phyloP scores from a whole-genome alignment of 2,797 vertebrate species.

The Gambelia wislizenii region DNA sequence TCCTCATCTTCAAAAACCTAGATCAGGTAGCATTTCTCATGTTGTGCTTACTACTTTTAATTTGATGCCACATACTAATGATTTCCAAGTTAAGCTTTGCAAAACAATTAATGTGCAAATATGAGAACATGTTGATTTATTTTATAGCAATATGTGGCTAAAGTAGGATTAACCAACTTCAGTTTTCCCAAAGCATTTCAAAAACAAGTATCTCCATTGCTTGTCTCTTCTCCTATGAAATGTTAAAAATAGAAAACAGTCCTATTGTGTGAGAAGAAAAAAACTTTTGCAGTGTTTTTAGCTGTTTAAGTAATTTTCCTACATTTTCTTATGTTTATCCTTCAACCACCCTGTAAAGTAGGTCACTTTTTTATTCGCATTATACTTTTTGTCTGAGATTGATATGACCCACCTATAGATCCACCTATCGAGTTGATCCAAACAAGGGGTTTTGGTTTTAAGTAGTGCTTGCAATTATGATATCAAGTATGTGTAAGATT shows the following conservation, averaged over 20 bases:
- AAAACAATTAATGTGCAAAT: neutral
- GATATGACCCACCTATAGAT: too few relatives aligned
- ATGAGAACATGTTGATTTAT: neutral
- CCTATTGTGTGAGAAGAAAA: neutral
- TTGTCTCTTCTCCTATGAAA: neutral
- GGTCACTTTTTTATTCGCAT: too few relatives aligned
- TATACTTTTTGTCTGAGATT: neutral
- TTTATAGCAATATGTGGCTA: neutral
- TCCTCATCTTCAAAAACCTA: constrained; percentile 96
- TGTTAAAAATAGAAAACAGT: neutral
- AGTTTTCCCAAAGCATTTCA: neutral
- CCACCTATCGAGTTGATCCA: neutral
- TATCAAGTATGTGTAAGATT: neutral
- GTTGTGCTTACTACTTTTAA: neutral
- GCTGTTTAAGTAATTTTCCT: neutral
- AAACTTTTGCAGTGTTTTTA: neutral
- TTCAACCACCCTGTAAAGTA: neutral
- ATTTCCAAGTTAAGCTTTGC: neutral
- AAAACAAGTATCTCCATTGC: neutral
- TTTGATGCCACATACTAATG: neutral
- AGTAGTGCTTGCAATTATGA: neutral
- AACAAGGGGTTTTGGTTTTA: neutral
- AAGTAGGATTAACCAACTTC: neutral
- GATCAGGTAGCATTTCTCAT: constrained; percentile 86
- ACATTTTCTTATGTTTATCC: neutral